Evolutionary conservation across 37 sponge, comb jelly and placozoan species (phyloP).

Genomic region (Diacarnus erythraeanus): DNA sequence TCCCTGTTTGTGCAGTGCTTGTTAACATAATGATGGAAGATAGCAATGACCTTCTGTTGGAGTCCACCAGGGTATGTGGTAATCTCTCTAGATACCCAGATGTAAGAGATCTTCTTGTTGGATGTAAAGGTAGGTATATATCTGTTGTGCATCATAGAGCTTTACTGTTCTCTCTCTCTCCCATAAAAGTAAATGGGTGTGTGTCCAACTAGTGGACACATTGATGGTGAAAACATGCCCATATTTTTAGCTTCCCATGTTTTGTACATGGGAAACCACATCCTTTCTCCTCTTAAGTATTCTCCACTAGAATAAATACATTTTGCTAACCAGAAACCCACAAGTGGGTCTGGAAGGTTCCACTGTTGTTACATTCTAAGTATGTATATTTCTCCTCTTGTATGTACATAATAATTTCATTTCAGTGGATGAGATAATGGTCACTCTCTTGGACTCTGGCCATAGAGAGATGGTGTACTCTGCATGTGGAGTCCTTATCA

Average conservation of each 20-base stretch:
- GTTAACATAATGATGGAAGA: conserved; percentile 57
- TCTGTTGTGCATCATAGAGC: too few relatives aligned
- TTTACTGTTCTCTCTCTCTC: too few relatives aligned
- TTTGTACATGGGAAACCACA: too few relatives aligned
- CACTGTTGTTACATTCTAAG: too few relatives aligned
- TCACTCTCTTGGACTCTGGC: conserved; percentile 81
- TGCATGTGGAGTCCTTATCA: conserved; percentile 88
- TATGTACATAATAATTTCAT: conserved; percentile 21
- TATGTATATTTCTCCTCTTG: neutral
- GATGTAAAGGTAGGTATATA: conserved; percentile 48
- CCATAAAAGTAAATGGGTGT: too few relatives aligned
- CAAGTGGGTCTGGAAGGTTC: too few relatives aligned
- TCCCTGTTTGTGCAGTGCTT: conserved; percentile 38
- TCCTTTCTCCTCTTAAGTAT: too few relatives aligned
- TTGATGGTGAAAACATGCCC: too few relatives aligned
- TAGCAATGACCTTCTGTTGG: conserved; percentile 44
- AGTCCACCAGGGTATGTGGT: conserved; percentile 69
- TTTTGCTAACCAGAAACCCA: too few relatives aligned
- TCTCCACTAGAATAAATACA: too few relatives aligned
- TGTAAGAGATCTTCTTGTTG: conserved; percentile 49
- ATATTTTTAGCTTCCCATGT: too few relatives aligned
- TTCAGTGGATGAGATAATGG: conserved; percentile 75
- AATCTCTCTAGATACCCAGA: conserved; percentile 65
- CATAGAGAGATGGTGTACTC: conserved; percentile 80
- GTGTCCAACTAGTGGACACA: too few relatives aligned